A percentile compares a stretch with the other conserved stretches of the same genome.
These are phyloP conservation scores for Carettochelys insculpta DNA, from an alignment of 2,113 vertebrate genomes.

Conservation along the genomic window DNA sequence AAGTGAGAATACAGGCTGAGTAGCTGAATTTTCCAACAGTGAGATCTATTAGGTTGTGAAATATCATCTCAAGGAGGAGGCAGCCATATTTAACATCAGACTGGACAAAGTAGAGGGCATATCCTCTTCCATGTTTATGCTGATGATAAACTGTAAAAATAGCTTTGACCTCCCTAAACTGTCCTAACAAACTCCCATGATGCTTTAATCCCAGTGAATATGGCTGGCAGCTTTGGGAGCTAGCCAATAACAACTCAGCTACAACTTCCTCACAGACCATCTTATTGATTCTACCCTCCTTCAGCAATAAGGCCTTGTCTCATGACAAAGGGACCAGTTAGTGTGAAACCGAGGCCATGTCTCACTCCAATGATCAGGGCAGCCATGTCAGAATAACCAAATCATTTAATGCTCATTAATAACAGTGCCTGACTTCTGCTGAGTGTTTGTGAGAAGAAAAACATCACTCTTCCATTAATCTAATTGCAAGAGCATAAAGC, in stretches of 20 bases:
- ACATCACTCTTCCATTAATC: constrained; percentile 6
- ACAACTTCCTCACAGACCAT: neutral
- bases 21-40: neutral
- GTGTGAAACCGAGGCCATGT: neutral
- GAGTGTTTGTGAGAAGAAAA: neutral
- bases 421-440: neutral
- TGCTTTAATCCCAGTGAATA: neutral
- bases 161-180: neutral
- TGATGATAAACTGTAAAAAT: constrained; percentile 19
- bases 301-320: neutral
- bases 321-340: neutral
- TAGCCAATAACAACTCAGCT: neutral
- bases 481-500: neutral
- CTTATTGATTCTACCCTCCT: neutral
- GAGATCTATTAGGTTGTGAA: neutral
- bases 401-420: neutral
- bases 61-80: neutral
- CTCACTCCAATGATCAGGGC: neutral
- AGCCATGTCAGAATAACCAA: neutral
- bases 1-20: neutral
- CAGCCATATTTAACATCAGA: neutral
- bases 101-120: neutral
- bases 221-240: neutral
- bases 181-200: neutral
- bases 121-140: neutral